phyloP scores from a whole-genome alignment of 2,113 vertebrate genomes.

The Galemys pyrenaicus region DNA sequence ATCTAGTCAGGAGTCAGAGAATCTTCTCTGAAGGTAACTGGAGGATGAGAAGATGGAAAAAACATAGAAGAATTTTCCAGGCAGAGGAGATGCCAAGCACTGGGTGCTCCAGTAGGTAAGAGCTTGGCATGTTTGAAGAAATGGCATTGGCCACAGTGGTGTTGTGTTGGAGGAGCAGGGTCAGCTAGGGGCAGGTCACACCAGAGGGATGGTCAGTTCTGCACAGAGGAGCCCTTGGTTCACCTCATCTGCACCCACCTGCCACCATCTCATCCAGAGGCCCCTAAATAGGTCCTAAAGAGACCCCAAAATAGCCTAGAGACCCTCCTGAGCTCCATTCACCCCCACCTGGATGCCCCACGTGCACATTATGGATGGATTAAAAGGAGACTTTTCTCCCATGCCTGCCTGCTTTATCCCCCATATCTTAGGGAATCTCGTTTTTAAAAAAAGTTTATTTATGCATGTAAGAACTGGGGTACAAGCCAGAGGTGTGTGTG shows the following conservation, averaged over 20 bases:
- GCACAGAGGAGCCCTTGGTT: background rate
- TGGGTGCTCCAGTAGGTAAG: background rate
- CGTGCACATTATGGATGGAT: background rate
- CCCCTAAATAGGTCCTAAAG: background rate
- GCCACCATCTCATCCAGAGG: background rate
- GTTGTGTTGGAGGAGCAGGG: background rate
- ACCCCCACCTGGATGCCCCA: accelerated
- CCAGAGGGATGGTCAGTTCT: accelerated
- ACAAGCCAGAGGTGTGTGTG: too few species aligned
- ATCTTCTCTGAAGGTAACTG: background rate
- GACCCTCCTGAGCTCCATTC: background rate
- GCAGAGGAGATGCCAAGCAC: background rate
- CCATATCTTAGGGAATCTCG: background rate
- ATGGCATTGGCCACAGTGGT: background rate
- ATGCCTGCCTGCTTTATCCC: background rate
- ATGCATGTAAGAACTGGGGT: too few species aligned
- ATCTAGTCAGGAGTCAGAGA: background rate
- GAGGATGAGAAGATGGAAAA: background rate
- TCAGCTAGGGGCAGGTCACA: too few species aligned
- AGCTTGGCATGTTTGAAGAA: background rate
- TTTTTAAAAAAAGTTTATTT: too few species aligned
- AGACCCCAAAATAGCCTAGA: background rate
- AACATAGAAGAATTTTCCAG: background rate
- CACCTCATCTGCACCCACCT: background rate
- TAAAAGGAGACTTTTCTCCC: background rate